phyloP scores from a whole-genome alignment of 2,888 invertebrate species.

The Eupsilia transversa region DNA sequence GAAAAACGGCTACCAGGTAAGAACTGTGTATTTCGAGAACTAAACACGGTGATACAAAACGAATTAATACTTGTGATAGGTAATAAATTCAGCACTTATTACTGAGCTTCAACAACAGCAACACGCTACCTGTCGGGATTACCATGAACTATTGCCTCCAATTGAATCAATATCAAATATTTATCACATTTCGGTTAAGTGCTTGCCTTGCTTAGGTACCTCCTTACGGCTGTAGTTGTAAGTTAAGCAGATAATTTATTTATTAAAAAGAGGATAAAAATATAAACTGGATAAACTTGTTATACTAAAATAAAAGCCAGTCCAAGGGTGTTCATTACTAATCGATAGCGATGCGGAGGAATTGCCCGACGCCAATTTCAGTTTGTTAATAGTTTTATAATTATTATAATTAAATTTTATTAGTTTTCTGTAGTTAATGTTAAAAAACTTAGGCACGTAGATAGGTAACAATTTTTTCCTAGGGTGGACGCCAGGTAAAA shows the following conservation, averaged over 20 bases:
- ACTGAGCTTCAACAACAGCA: background rate
- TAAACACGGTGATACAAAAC: too few relatives aligned
- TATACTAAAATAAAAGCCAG: too few relatives aligned
- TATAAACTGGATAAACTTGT: too few relatives aligned
- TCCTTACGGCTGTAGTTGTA: background rate
- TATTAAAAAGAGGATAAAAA: too few relatives aligned
- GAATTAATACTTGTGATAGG: background rate
- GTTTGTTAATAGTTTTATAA: too few relatives aligned
- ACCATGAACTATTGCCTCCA: conserved; percentile 15
- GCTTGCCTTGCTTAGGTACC: background rate
- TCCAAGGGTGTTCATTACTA: too few relatives aligned
- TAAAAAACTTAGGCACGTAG: background rate
- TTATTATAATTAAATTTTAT: too few relatives aligned
- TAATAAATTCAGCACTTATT: background rate
- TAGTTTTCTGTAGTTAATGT: too few relatives aligned
- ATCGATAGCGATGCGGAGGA: too few relatives aligned
- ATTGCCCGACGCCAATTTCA: too few relatives aligned
- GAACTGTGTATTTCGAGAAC: too few relatives aligned
- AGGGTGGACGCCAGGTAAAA: background rate
- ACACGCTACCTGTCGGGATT: background rate
- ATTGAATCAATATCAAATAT: conserved; percentile 31
- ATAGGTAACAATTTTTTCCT: background rate
- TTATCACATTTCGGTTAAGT: conserved; percentile 18
- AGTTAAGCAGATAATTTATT: too few relatives aligned
- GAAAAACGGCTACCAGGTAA: background rate